These are phyloP conservation scores for Perdix hodgsoniae DNA, from an alignment of 2,797 vertebrate genomes.

Conservation along the genomic window DNA sequence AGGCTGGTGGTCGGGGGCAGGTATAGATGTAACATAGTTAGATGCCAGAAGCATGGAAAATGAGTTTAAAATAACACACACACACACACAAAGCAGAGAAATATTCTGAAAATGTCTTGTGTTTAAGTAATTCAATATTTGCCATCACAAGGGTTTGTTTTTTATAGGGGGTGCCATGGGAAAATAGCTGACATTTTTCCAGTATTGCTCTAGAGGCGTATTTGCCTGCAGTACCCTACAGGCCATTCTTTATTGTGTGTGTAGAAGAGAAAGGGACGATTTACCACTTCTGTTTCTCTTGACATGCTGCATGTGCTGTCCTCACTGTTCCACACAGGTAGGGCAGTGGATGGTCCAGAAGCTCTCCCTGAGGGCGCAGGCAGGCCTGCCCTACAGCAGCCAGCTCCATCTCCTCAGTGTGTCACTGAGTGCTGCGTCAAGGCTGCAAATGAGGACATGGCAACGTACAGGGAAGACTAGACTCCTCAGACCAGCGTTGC, in stretches of 20 bases:
- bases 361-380: background rate
- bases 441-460: background rate
- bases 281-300: background rate
- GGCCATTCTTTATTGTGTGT: background rate
- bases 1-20: background rate
- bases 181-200: background rate
- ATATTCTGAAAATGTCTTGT: background rate
- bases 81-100: background rate
- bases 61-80: background rate
- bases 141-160: background rate
- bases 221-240: background rate
- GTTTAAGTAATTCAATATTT: background rate
- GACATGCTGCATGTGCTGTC: accelerated
- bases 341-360: background rate
- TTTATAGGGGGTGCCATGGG: background rate
- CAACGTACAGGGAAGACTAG: background rate
- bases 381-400: accelerated
- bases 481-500: background rate
- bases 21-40: background rate
- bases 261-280: background rate
- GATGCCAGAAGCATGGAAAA: background rate
- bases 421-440: background rate
- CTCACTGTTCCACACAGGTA: background rate
- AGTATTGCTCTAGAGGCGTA: background rate
- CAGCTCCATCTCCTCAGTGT: background rate